These are phyloP conservation scores for Cataglyphis hispanica DNA, from an alignment of 1,140 invertebrate species.

Conservation along the genomic window DNA sequence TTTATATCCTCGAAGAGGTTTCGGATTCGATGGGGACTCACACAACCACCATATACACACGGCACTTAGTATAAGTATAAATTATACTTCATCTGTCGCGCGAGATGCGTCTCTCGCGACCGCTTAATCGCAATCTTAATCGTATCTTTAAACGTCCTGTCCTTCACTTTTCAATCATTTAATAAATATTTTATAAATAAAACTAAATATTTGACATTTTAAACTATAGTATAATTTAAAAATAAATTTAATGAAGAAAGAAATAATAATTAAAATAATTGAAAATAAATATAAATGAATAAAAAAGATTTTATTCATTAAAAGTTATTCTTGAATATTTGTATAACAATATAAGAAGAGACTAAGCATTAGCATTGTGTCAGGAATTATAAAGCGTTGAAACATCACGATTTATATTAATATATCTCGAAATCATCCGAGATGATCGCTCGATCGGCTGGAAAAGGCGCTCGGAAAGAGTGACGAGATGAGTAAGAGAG, in stretches of 20 bases:
- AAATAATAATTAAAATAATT: too few relatives aligned
- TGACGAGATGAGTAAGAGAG: constrained; percentile 11
- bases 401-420: not conserved
- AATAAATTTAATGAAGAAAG: too few relatives aligned
- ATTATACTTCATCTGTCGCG: constrained; percentile 46
- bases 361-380: not conserved
- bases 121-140: constrained; percentile 38
- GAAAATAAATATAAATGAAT: too few relatives aligned
- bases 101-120: not conserved
- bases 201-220: not conserved
- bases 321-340: too few relatives aligned
- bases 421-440: not conserved
- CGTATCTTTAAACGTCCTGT: constrained; percentile 6
- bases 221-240: too few relatives aligned
- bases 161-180: too few relatives aligned
- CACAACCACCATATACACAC: not conserved
- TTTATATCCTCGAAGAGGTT: constrained; percentile 27
- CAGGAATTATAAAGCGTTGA: not conserved
- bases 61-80: constrained; percentile 34
- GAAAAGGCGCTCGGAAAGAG: constrained; percentile 53
- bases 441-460: constrained; percentile 16
- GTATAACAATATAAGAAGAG: too few relatives aligned
- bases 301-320: too few relatives aligned
- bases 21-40: not conserved
- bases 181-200: not conserved